Evolutionary conservation across 2,888 invertebrate genomes (phyloP), one percentile per base, ranked within the genome.

Genomic region (Lasioglossum lativentre): DNA sequence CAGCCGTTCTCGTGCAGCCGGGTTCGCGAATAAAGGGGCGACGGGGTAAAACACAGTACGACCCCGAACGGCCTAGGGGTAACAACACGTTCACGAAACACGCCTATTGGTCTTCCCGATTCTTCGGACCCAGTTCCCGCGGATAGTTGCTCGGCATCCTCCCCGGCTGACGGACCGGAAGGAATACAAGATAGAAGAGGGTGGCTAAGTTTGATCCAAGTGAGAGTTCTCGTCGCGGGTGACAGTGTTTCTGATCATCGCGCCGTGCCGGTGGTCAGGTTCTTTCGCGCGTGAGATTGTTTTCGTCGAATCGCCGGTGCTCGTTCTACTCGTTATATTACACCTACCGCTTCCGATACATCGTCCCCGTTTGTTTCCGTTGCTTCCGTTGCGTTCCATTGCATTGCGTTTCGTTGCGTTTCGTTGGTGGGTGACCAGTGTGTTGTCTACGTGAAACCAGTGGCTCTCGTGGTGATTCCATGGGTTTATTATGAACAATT

Each of bases 31-130:
- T 83, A 87, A 89, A 89, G 92, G 91, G 92, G 73, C 89, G 90
- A 92, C 90, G 92, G 93, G 93, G 91, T 92, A 90, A 92, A 92
- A 92, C 92, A 92, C 92, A 93, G 93, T 94, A 92, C 92, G 91
- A 90, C 92, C 93, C 93, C 91, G 91, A 93, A 90, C 93, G 90
- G 91, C 90, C 90, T 91, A 92, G 93, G 93, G 93, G 92, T 90
- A 89, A 86, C 88, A 74, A 83, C 83, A 85, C 79, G 84, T 89
- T 83, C 87, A 85, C 84, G 45, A 82, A 74, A 66, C n/a, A 23
- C 5, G 63, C 42, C 70, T 47, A 30, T 71, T 81, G 78, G 72
- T 75, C 38, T 68, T 42, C 63, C 40, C 45, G n/a, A 40, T 14
- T 45, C 66, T 12, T n/a, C 38, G 71, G 34, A 30, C 30, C 75